Evolutionary conservation across 2,113 vertebrate species (phyloP).

Genomic region (Dasyprocta punctata): DNA sequence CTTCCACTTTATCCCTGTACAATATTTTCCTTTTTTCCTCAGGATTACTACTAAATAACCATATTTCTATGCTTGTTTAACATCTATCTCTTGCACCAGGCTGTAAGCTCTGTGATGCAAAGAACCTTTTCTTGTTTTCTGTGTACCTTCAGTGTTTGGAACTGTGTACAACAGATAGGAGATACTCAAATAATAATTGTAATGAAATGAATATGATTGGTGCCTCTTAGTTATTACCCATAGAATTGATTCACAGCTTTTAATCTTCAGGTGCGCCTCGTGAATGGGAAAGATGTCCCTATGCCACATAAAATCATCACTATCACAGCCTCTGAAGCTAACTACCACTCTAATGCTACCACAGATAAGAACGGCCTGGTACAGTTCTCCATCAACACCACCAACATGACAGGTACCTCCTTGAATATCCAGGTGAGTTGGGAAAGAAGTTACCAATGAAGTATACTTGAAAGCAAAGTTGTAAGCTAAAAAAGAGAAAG

Average conservation of each 20-base stretch:
- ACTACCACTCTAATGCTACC: constrained; percentile 76
- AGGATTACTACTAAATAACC: background rate
- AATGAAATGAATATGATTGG: constrained; percentile 1
- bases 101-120: background rate
- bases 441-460: background rate
- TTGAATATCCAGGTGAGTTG: constrained; percentile 82
- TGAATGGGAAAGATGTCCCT: constrained; percentile 81
- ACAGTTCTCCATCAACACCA: constrained; percentile 85
- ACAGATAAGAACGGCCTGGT: constrained; percentile 83
- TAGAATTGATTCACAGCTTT: background rate
- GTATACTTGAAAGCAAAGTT: background rate
- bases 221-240: background rate
- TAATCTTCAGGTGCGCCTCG: constrained; percentile 82
- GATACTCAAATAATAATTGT: background rate
- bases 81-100: background rate
- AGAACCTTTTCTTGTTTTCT: background rate
- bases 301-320: constrained; percentile 80
- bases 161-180: background rate
- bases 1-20: background rate
- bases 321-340: constrained; percentile 70
- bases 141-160: background rate
- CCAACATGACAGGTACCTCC: constrained; percentile 40
- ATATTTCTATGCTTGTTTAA: background rate
- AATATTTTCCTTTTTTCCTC: background rate
- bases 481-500: background rate